These are phyloP conservation scores for Priocnemis perturbator DNA, from an alignment of 2,888 invertebrate genomes.

Conservation along the genomic window DNA sequence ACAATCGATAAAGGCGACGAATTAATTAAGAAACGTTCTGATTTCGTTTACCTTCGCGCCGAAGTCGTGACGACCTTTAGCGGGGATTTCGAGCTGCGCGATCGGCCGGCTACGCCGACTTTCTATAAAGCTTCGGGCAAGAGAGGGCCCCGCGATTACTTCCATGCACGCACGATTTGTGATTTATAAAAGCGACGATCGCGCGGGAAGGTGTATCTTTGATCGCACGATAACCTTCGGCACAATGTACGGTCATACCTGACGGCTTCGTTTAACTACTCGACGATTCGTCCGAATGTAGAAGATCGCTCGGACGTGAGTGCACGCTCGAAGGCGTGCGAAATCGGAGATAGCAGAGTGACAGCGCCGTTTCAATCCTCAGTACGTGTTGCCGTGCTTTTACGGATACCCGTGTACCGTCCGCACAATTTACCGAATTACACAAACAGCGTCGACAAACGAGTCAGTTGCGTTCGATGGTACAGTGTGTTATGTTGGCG, in stretches of 20 bases:
- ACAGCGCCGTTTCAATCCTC: too few relatives aligned
- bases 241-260: background rate
- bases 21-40: constrained; percentile 21
- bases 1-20: background rate
- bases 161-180: constrained; percentile 15
- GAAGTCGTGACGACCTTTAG: constrained; percentile 37
- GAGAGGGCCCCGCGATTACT: constrained; percentile 20
- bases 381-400: too few relatives aligned
- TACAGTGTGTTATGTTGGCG: too few relatives aligned
- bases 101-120: constrained; percentile 29
- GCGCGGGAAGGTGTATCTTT: background rate
- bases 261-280: background rate
- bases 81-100: constrained; percentile 28
- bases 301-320: background rate
- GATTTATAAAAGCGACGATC: constrained; percentile 7
- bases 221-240: background rate
- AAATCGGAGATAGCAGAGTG: background rate
- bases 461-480: too few relatives aligned
- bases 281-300: background rate
- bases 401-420: too few relatives aligned
- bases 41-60: constrained; percentile 13
- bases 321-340: too few relatives aligned
- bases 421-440: too few relatives aligned
- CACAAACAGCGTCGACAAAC: too few relatives aligned
- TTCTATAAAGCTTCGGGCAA: constrained; percentile 37